Conservation (phyloP, 2,797 vertebrate species). For the Aulostomus chinensis region DNA sequence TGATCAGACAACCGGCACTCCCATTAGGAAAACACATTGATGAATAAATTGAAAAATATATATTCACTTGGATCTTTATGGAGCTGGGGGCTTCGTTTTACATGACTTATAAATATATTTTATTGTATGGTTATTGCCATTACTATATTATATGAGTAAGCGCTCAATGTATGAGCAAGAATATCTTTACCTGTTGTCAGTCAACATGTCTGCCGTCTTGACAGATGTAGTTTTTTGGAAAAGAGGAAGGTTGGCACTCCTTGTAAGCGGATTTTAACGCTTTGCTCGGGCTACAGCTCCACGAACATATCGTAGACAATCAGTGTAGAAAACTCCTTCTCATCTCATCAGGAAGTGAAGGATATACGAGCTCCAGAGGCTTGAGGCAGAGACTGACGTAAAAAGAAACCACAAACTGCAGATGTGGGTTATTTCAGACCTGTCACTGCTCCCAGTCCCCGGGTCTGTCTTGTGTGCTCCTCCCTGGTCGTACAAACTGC, state of each 20-base stretch:
- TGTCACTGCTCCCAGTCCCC: conserved; percentile 18
- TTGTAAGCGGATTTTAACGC: conserved; percentile 25
- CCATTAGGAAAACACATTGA: conserved; percentile 8
- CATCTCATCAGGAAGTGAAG: conserved; percentile 18
- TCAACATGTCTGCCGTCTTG: conserved; percentile 63
- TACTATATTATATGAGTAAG: too few species aligned
- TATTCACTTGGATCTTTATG: neutral
- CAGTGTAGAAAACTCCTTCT: conserved; percentile 10
- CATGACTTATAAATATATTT: too few species aligned
- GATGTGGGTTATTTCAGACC: conserved; percentile 8
- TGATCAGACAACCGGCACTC: conserved; percentile 44
- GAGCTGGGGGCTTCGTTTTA: neutral
- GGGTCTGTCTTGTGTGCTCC: conserved; percentile 17
- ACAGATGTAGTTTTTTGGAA: conserved; percentile 16
- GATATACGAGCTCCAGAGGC: conserved; percentile 16
- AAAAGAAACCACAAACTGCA: conserved; percentile 9
- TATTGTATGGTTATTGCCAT: too few species aligned
- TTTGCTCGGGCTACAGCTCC: conserved; percentile 34
- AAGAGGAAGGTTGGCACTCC: conserved; percentile 35
- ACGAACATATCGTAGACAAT: conserved; percentile 29
- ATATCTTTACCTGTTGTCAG: conserved; percentile 69
- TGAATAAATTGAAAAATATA: conserved; percentile 24
- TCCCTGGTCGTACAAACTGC: conserved; percentile 12
- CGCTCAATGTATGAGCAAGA: neutral
- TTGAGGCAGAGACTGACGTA: conserved; percentile 4